These are phyloP conservation scores for Helicoverpa zea DNA, from an alignment of 1,140 invertebrate genomes.

Conservation along the genomic window DNA sequence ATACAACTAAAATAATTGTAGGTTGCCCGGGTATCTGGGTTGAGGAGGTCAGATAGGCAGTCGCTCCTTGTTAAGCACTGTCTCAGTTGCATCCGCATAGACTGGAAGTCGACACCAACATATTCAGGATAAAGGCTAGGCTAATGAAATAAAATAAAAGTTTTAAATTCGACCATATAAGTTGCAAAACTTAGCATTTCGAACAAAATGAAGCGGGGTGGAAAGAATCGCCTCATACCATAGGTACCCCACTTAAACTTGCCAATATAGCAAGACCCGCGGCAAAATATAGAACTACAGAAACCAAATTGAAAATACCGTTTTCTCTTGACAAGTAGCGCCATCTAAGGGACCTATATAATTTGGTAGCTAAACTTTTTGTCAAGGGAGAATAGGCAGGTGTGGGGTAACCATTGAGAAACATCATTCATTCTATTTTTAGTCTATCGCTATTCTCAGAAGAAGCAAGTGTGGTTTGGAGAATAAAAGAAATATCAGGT, in stretches of 20 bases:
- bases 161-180: neutral
- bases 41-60: too few relatives aligned
- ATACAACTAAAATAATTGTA: too few relatives aligned
- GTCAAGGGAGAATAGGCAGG: neutral
- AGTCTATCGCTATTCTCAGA: too few relatives aligned
- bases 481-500: too few relatives aligned
- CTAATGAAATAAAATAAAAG: too few relatives aligned
- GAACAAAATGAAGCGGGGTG: neutral
- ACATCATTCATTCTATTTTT: too few relatives aligned
- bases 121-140: too few relatives aligned
- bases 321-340: neutral
- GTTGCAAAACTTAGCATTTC: neutral
- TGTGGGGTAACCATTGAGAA: neutral
- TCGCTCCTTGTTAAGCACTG: too few relatives aligned
- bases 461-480: too few relatives aligned
- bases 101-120: too few relatives aligned
- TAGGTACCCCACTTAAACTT: neutral
- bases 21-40: too few relatives aligned
- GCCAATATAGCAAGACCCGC: neutral
- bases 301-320: neutral
- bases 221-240: neutral
- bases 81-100: too few relatives aligned
- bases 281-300: neutral
- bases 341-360: neutral
- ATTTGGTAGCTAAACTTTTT: neutral